Evolutionary conservation across 1,140 invertebrate species (phyloP).

Genomic region (Augochlora pura): DNA sequence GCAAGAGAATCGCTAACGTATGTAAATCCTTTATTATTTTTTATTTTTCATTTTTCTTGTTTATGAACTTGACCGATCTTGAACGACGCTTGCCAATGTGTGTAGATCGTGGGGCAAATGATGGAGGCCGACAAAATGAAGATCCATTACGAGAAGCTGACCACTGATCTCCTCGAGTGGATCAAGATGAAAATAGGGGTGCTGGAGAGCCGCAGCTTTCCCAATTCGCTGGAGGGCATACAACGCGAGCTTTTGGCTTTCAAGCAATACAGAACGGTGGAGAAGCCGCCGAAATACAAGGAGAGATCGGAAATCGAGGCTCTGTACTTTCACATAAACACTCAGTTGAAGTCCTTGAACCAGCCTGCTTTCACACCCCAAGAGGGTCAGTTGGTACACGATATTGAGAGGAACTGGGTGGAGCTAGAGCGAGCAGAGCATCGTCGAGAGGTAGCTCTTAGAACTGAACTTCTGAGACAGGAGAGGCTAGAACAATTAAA

Average conservation of each 20-base stretch:
- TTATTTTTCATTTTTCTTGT: background rate
- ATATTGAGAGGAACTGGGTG: conserved; percentile 96
- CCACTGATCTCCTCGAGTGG: conserved; percentile 94
- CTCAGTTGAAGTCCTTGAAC: conserved; percentile 94
- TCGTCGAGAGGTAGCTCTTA: conserved; percentile 93
- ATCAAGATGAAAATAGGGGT: conserved; percentile 92
- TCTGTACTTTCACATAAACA: conserved; percentile 97
- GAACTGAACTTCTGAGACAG: conserved; percentile 94
- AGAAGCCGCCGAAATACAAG: conserved; percentile 99
- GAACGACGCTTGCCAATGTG: conserved; percentile 6
- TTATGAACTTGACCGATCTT: background rate
- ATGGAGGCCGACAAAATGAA: conserved; percentile 97
- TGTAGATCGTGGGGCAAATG: conserved; percentile 95
- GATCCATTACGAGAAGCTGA: conserved; percentile 91
- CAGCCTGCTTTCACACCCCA: conserved; percentile 94
- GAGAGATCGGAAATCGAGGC: conserved; percentile 98
- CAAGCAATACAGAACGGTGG: conserved; percentile 97
- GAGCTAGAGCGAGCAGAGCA: conserved; percentile 97
- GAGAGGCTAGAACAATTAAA: conserved; percentile 97
- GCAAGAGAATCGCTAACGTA: conserved; percentile 97
- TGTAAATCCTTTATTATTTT: conserved; percentile 63
- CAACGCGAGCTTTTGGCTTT: conserved; percentile 94
- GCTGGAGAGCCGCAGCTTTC: conserved; percentile 93
- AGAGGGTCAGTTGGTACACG: conserved; percentile 94
- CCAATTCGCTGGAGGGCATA: conserved; percentile 97